A percentile compares a stretch with the other conserved stretches of the same genome.
phyloP scores from a whole-genome alignment of 1,140 invertebrate genomes.

The Drosophila kikkawai region DNA sequence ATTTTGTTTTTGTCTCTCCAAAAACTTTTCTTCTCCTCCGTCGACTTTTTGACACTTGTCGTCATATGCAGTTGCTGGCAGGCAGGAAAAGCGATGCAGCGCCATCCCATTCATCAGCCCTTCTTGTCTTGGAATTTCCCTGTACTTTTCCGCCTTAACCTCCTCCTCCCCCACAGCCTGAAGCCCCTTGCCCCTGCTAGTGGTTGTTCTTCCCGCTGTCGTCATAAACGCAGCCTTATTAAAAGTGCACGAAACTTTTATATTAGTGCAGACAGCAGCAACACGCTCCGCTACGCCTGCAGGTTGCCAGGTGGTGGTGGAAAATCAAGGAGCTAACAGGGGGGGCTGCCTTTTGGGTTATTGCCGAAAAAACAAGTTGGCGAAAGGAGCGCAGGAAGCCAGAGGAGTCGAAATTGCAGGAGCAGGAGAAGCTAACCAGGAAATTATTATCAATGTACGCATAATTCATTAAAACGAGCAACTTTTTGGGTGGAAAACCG shows the following conservation, averaged over 20 bases:
- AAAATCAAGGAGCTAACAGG: no score
- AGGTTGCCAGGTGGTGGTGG: constrained; percentile 4
- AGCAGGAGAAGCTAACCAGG: constrained; percentile 62
- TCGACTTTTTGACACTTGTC: constrained; percentile 79
- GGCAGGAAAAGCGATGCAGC: constrained; percentile 3
- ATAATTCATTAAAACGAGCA: constrained; percentile 81
- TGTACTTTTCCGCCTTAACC: not conserved
- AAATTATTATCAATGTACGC: constrained; percentile 83
- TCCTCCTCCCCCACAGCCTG: not conserved
- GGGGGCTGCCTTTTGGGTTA: constrained; percentile 1
- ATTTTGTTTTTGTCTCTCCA: not conserved
- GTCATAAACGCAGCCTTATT: constrained; percentile 76
- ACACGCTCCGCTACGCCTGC: constrained; percentile 34
- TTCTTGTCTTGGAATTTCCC: not conserved
- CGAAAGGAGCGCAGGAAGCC: constrained; percentile 6
- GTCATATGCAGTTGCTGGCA: constrained; percentile 36
- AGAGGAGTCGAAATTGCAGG: not conserved
- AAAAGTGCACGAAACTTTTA: constrained; percentile 73
- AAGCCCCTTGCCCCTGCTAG: not conserved
- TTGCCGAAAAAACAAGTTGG: constrained; percentile 38
- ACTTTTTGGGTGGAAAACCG: constrained; percentile 46
- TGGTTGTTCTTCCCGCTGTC: constrained; percentile 19
- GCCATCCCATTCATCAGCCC: not conserved
- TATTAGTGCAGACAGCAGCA: constrained; percentile 66
- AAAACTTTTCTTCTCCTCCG: constrained; percentile 42